A percentile compares a stretch with the other conserved stretches of the same genome.
These are phyloP conservation scores for Odontocolon sp. DNA, from an alignment of 2,888 invertebrate genomes.

Conservation along the genomic window DNA sequence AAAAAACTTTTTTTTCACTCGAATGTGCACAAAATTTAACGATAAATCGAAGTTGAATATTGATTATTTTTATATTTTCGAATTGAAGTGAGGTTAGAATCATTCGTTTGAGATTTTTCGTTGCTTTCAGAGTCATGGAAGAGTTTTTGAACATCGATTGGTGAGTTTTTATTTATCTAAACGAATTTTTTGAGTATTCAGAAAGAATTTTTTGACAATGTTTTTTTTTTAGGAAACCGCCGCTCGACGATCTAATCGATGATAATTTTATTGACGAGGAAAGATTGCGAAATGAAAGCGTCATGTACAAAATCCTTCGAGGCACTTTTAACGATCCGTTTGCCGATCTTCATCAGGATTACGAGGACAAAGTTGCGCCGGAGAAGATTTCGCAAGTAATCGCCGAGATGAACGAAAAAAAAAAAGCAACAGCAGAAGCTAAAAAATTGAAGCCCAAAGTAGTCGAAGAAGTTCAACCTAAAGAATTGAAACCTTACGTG, in stretches of 20 bases:
- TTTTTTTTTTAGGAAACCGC: slow-evolving; percentile 66
- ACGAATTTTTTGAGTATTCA: not conserved
- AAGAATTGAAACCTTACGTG: slow-evolving; percentile 52
- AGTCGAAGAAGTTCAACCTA: not conserved
- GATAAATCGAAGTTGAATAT: not conserved
- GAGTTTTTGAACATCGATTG: slow-evolving; percentile 71
- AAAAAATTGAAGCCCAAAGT: not conserved
- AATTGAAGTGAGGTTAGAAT: no score
- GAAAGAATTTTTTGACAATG: slow-evolving; percentile 2
- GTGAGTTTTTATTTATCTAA: slow-evolving; percentile 60
- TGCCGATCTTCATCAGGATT: slow-evolving; percentile 64
- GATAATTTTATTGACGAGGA: slow-evolving; percentile 69
- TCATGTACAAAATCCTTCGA: slow-evolving; percentile 69
- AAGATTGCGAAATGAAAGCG: slow-evolving; percentile 71
- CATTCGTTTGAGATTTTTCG: no score
- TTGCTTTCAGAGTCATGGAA: slow-evolving; percentile 67
- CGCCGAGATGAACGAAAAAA: no score
- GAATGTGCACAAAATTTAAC: not conserved
- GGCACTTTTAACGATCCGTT: slow-evolving; percentile 73
- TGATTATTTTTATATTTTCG: no score
- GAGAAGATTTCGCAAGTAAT: slow-evolving; percentile 32
- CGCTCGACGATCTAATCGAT: slow-evolving; percentile 73
- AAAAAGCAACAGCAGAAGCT: not conserved
- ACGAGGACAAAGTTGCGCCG: slow-evolving; percentile 46
- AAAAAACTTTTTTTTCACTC: not conserved